Evolutionary conservation across 2,888 invertebrate species (phyloP).

Genomic region (Cephus nigrinus): DNA sequence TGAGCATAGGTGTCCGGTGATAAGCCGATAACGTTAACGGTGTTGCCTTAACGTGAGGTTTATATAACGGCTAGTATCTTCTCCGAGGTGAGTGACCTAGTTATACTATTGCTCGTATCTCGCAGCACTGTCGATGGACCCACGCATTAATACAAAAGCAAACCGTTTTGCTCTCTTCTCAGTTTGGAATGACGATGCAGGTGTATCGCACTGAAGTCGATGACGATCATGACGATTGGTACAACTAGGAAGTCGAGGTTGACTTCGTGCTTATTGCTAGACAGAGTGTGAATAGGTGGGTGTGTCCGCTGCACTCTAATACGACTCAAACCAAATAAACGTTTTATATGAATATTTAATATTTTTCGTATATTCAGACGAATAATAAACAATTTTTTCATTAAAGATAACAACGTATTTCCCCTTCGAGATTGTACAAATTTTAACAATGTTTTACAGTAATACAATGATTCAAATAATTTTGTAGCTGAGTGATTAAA

Average conservation of each 20-base stretch:
- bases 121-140: slow-evolving; percentile 30
- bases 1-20: slow-evolving; percentile 20
- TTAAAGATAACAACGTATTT: neutral
- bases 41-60: slow-evolving; percentile 27
- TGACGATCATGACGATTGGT: neutral
- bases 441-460: neutral
- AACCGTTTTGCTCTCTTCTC: neutral
- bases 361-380: neutral
- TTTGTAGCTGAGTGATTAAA: neutral
- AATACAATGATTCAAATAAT: neutral
- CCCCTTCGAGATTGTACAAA: neutral
- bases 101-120: slow-evolving; percentile 34
- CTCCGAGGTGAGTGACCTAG: slow-evolving; percentile 45
- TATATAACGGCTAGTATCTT: slow-evolving; percentile 37
- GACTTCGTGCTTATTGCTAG: neutral
- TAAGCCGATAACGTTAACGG: slow-evolving; percentile 21
- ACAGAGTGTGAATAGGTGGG: neutral
- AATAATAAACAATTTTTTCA: neutral
- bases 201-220: neutral
- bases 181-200: neutral
- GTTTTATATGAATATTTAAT: neutral
- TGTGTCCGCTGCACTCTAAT: neutral
- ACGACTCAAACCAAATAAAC: neutral
- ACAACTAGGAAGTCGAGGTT: neutral
- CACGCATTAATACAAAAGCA: neutral